Evolutionary conservation across 2,797 vertebrate genomes (phyloP).

Genomic region (Hydrophis major): DNA sequence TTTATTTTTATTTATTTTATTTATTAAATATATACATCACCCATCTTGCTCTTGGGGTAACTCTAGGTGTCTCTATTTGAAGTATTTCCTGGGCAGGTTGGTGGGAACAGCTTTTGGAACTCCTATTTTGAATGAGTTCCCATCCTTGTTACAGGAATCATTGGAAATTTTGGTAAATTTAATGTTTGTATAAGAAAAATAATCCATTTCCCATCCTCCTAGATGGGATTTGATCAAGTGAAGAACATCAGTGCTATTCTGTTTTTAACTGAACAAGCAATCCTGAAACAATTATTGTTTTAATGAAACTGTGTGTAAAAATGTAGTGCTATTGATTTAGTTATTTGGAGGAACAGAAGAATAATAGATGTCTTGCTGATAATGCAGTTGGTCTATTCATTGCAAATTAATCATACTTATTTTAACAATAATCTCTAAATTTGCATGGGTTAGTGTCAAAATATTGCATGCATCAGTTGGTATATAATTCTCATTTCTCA

Average conservation of each 20-base stretch:
- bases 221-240: constrained; percentile 6
- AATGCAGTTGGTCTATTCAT: background rate
- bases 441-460: background rate
- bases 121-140: background rate
- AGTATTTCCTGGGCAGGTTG: background rate
- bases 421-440: background rate
- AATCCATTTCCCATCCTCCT: fast-evolving
- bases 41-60: too few relatives aligned
- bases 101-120: background rate
- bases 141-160: background rate
- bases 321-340: background rate
- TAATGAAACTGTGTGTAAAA: constrained; percentile 17
- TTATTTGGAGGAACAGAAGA: constrained; percentile 19
- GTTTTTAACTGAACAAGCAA: constrained; percentile 28
- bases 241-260: background rate
- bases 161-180: background rate
- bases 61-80: too few relatives aligned
- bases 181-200: background rate
- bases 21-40: too few relatives aligned
- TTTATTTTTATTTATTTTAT: background rate
- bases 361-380: background rate
- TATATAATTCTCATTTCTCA: background rate
- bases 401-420: constrained; percentile 20
- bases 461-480: constrained; percentile 19
- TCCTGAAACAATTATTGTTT: background rate